These are phyloP conservation scores for Sarcophaga subvicina DNA, from an alignment of 2,888 invertebrate genomes.

Conservation along the genomic window DNA sequence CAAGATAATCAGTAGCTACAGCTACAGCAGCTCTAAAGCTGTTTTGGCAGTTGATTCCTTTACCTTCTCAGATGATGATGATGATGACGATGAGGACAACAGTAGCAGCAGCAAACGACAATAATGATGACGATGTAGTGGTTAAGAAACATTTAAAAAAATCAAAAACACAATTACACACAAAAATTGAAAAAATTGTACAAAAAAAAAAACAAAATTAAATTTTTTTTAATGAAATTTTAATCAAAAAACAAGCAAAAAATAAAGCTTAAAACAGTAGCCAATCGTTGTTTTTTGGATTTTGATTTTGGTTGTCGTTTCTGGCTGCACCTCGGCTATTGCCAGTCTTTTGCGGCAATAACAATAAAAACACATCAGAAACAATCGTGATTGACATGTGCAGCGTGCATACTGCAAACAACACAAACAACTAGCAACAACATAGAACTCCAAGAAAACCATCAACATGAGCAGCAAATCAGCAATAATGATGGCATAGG, in stretches of 20 bases:
- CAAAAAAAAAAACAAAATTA: not conserved
- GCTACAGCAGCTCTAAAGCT: slow-evolving; percentile 32
- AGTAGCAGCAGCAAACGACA: not conserved
- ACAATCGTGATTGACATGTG: slow-evolving; percentile 73
- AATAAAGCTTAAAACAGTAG: slow-evolving; percentile 25
- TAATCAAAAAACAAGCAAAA: slow-evolving; percentile 13
- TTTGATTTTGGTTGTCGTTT: slow-evolving; percentile 39
- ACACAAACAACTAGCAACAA: not conserved
- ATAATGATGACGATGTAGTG: slow-evolving; percentile 45
- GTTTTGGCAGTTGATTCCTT: not conserved
- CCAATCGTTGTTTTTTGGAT: slow-evolving; percentile 38
- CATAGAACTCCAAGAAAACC: slow-evolving; percentile 44
- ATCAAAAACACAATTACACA: slow-evolving; percentile 40
- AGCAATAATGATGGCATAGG: slow-evolving; percentile 5
- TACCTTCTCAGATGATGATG: slow-evolving; percentile 16
- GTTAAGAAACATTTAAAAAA: slow-evolving; percentile 61
- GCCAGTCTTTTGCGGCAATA: slow-evolving; percentile 66
- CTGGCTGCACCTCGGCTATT: slow-evolving; percentile 21
- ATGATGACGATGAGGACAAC: slow-evolving; percentile 13
- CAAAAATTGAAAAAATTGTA: slow-evolving; percentile 12
- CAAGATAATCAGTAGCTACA: slow-evolving; percentile 70
- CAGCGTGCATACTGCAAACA: slow-evolving; percentile 54
- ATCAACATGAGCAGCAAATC: slow-evolving; percentile 40
- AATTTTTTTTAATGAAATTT: not conserved
- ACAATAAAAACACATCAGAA: slow-evolving; percentile 71